Base-by-base conservation (phyloP, 1,140 invertebrate genomes). In the Brachystomella parvula region DNA sequence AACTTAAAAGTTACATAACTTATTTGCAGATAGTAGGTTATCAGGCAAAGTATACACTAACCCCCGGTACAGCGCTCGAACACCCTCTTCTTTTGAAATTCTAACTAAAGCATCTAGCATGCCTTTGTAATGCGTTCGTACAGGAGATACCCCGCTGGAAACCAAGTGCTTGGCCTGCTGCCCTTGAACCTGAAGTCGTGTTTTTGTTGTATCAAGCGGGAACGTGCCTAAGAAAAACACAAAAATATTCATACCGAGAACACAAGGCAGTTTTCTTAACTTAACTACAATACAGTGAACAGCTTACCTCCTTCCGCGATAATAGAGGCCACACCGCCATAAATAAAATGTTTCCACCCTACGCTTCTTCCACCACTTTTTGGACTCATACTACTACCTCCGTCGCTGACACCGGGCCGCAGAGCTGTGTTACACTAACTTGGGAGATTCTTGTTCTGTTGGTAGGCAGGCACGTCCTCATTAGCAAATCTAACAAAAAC, bases 171-270 rank as follows among this genome's bases (percentile, higher is more conserved):
- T 76, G 84, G 87, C 79, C 58, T 72, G 71, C 58, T 96, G 92
- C 17, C 92, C 92, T 80, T 97, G 94, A 74, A 97, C 86, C 83
- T 97, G 94, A 44, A 98, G 83, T 73, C 94, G 83, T 33, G 94
- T 97, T 80, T 98, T 98, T 35, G 94, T 93, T 21, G 93, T 91
- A 77, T 98, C 94, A 71, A 98, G 88, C 21, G 94, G 94, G 82
- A 96, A 98, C n/a, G 95, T 98, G 67, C 92, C 94, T 96, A 76
- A 57, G 80, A 79, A 70, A 73, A n/a, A 26, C 47, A 65, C 30
- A 73, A 66, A 67, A 39, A 53, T 15, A 12, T 12, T 44, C 9
- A n/a, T 44, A 44, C 39, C 9, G 39, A 44, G 49, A 56, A n/a
- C n/a, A 47, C 17, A 33, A 9, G 17, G 29, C 21, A 65, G 30